phyloP scores from a whole-genome alignment of 2,797 vertebrate species.

The Pristis pectinata region DNA sequence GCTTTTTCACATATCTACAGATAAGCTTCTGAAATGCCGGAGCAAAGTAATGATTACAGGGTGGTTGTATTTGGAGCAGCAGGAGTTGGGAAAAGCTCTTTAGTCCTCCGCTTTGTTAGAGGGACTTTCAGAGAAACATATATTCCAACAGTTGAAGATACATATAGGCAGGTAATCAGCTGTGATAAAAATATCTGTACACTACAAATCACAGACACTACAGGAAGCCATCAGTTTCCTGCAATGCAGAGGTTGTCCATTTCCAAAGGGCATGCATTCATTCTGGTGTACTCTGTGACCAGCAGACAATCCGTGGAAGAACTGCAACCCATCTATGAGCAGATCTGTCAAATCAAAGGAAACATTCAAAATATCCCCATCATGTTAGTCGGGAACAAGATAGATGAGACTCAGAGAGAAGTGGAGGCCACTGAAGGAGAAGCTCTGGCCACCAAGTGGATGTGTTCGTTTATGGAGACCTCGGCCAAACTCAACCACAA shows the following conservation, averaged over 20 bases:
- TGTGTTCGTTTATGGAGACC: slow-evolving; percentile 61
- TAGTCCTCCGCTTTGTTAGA: slow-evolving; percentile 56
- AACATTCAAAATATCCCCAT: slow-evolving; percentile 53
- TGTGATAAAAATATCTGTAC: slow-evolving; percentile 55
- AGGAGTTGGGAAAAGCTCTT: slow-evolving; percentile 59
- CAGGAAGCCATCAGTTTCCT: slow-evolving; percentile 54
- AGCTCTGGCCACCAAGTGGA: slow-evolving; percentile 55
- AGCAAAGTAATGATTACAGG: slow-evolving; percentile 55
- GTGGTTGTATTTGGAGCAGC: slow-evolving; percentile 57
- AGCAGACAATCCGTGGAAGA: slow-evolving; percentile 58
- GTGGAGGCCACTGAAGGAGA: slow-evolving; percentile 53
- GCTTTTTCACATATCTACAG: background rate
- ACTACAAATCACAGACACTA: slow-evolving; percentile 59
- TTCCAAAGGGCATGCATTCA: slow-evolving; percentile 58
- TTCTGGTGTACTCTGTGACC: slow-evolving; percentile 58
- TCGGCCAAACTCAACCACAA: slow-evolving; percentile 57
- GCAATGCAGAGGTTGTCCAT: slow-evolving; percentile 57
- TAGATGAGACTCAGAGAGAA: slow-evolving; percentile 50
- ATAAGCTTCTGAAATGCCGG: slow-evolving; percentile 47
- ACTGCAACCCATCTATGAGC: slow-evolving; percentile 56
- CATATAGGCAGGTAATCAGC: slow-evolving; percentile 58
- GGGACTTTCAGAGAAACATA: slow-evolving; percentile 57
- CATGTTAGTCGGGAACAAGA: slow-evolving; percentile 60
- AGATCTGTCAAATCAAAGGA: slow-evolving; percentile 60
- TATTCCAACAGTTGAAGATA: slow-evolving; percentile 56